Base-by-base conservation (phyloP, 1,140 invertebrate species). In the Metaphire vulgaris region DNA sequence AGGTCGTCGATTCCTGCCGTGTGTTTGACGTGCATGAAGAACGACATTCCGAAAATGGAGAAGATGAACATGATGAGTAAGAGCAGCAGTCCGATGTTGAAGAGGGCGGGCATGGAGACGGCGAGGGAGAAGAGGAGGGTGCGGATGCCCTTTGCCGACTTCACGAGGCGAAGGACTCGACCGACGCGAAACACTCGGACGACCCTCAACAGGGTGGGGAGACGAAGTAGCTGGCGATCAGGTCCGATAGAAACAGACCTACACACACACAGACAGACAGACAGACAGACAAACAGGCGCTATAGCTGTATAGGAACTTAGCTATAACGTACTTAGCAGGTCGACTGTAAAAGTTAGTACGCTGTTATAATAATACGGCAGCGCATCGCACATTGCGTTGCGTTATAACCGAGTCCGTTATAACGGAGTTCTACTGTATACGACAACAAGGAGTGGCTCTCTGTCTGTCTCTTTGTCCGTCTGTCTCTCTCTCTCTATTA, bases 1-100 rank as follows among this genome's bases (percentile, higher is more conserved):
- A 96, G 93, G 84, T 96, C 94, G 83, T 98, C 95, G 76, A 98
- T 89, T 70, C 95, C 96, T 81, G 92, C 93, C 83, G 93, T 93
- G 83, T 93, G 90, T 86, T 95, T 96, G 74, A 98, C 95, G 87
- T 96, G 92, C 94, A 96, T 97, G 88, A 99, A 99, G 89, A 99
- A 98, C 69, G 95, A 97, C 96, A 99, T 99, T 77, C 96, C 96
- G 86, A 98, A 98, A 83, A 97, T 97, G 81, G 95, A 95, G 86
- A 97, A 99, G 86, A 99, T 98, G 88, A 98, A 99, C 93, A 99
- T 98, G 80, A 98, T 95, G 81, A 99, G 90, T 87, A 97, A 97
- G 80, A 99, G 91, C 81, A 99, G 90, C 82, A 98, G 90, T 85
- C 95, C 98, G 87, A 99, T 99, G 89, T 99, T 99, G 89, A 99